phyloP scores from a whole-genome alignment of 1,140 invertebrate genomes.

The Calephelis nemesis region DNA sequence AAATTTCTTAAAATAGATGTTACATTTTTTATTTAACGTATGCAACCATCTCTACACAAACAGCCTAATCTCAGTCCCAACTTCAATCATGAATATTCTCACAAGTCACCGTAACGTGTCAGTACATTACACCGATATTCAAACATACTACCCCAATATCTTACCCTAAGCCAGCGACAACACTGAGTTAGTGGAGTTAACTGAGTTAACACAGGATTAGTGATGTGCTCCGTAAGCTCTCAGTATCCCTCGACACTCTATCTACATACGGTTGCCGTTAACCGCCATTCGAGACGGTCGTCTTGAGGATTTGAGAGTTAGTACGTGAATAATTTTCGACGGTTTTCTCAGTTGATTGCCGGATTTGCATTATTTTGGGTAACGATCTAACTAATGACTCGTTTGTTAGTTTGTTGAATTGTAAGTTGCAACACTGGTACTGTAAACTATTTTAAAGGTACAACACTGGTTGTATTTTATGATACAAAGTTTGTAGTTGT shows the following conservation, averaged over 20 bases:
- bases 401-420: conserved; percentile 16
- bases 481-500: too few species aligned
- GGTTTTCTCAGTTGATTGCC: conserved; percentile 44
- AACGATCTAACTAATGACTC: conserved; percentile 18
- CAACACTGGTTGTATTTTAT: too few species aligned
- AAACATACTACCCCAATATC: conserved; percentile 54
- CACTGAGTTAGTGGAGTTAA: conserved; percentile 40
- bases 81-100: conserved; percentile 8
- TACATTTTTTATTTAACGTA: too few species aligned
- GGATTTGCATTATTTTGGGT: conserved; percentile 47
- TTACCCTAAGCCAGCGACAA: conserved; percentile 60
- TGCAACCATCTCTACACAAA: not conserved
- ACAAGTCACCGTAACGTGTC: conserved; percentile 23
- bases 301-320: conserved; percentile 55
- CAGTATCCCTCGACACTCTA: conserved; percentile 45
- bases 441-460: too few species aligned
- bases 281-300: conserved; percentile 59
- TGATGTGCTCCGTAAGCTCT: conserved; percentile 52
- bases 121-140: conserved; percentile 46
- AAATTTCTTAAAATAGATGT: too few species aligned
- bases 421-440: not conserved
- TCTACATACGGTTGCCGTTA: conserved; percentile 67
- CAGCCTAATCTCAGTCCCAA: not conserved
- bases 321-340: conserved; percentile 51
- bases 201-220: conserved; percentile 48